phyloP scores from a whole-genome alignment of 2,888 invertebrate species.

The Anorthoa munda region DNA sequence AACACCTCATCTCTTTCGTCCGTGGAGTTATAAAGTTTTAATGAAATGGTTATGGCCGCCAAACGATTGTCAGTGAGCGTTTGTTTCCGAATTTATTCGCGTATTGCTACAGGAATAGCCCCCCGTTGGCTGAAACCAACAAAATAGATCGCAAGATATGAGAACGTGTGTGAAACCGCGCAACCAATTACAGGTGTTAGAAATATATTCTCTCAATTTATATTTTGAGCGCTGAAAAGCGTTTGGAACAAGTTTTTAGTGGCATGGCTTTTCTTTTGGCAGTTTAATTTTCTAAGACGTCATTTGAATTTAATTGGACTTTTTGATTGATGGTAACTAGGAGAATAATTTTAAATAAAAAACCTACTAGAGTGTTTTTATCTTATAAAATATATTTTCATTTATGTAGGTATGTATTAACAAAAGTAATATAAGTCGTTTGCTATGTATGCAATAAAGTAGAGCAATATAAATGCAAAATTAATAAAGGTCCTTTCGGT shows the following conservation, averaged over 20 bases:
- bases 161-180: constrained; percentile 57
- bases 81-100: constrained; percentile 75
- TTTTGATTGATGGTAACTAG: neutral
- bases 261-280: neutral
- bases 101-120: constrained; percentile 73
- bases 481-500: neutral
- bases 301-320: neutral
- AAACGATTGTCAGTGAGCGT: constrained; percentile 62
- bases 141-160: constrained; percentile 67
- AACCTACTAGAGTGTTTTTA: neutral
- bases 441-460: neutral
- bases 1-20: constrained; percentile 7
- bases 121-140: constrained; percentile 58
- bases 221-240: constrained; percentile 32
- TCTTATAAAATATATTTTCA: too few species aligned
- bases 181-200: constrained; percentile 66
- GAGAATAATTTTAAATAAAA: too few species aligned
- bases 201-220: constrained; percentile 47
- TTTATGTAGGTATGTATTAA: too few species aligned
- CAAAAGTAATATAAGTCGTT: neutral
- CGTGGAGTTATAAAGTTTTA: constrained; percentile 29
- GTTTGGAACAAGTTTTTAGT: neutral
- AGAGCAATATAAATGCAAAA: neutral
- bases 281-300: neutral
- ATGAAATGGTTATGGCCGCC: constrained; percentile 51